Conservation (phyloP, 2,797 vertebrate genomes). For the Serranus cabrilla region DNA sequence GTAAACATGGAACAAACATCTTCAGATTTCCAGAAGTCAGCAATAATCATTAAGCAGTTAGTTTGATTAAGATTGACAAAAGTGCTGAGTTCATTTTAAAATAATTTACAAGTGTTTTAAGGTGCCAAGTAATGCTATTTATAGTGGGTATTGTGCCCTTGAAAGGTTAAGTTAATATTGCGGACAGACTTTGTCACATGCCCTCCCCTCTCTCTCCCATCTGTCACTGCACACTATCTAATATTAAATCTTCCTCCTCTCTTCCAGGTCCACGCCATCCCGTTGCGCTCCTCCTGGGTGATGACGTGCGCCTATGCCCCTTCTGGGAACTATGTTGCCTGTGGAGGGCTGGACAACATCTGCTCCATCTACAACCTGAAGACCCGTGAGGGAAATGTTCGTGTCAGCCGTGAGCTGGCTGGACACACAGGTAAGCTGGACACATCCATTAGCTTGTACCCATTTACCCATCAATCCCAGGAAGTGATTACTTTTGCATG, state of each 20-base stretch:
- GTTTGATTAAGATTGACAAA: slow-evolving; percentile 16
- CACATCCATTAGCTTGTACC: neutral
- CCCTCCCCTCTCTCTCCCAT: slow-evolving; percentile 40
- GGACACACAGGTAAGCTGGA: slow-evolving; percentile 94
- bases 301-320: slow-evolving; percentile 99
- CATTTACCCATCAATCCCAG: neutral
- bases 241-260: slow-evolving; percentile 57
- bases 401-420: slow-evolving; percentile 97
- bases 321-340: slow-evolving; percentile 98
- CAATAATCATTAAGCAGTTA: neutral
- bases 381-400: slow-evolving; percentile 98
- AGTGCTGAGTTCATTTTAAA: slow-evolving; percentile 35
- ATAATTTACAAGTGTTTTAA: slow-evolving; percentile 39
- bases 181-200: slow-evolving; percentile 52
- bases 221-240: slow-evolving; percentile 55
- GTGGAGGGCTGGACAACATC: slow-evolving; percentile 98
- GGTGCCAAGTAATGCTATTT: slow-evolving; percentile 53
- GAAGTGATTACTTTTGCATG: neutral
- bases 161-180: slow-evolving; percentile 64
- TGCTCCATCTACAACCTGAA: slow-evolving; percentile 99
- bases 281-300: slow-evolving; percentile 98
- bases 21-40: neutral
- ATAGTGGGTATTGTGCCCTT: slow-evolving; percentile 58
- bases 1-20: neutral
- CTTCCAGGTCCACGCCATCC: slow-evolving; percentile 95